Evolutionary conservation across 2,888 invertebrate species (phyloP).

Genomic region (Pandemis heparana): DNA sequence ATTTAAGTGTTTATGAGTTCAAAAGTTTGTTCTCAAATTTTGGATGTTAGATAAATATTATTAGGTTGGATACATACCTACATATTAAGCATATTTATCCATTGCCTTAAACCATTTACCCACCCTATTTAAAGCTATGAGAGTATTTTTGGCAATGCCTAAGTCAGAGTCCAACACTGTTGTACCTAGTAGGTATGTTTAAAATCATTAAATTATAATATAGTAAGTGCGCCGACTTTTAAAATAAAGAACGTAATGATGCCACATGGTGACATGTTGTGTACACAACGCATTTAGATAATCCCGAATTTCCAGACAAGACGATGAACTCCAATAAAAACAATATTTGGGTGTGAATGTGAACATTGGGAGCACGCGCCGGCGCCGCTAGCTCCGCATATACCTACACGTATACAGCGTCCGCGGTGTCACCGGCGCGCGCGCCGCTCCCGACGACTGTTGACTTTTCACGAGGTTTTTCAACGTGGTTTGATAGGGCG

Average conservation of each 20-base stretch:
- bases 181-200: neutral
- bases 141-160: neutral
- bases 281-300: slow-evolving; percentile 42
- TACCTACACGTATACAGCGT: slow-evolving; percentile 5
- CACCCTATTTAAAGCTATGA: too few relatives aligned
- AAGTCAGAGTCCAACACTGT: neutral
- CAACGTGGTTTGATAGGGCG: slow-evolving; percentile 61
- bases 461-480: slow-evolving; percentile 53
- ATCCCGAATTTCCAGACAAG: slow-evolving; percentile 42
- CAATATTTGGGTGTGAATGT: slow-evolving; percentile 41
- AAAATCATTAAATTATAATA: neutral
- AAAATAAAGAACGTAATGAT: slow-evolving; percentile 29
- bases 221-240: neutral
- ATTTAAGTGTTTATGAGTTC: too few relatives aligned
- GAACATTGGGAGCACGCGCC: slow-evolving; percentile 34
- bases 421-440: slow-evolving; percentile 18
- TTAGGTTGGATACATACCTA: too few relatives aligned
- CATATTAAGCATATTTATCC: too few relatives aligned
- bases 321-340: slow-evolving; percentile 42
- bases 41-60: too few relatives aligned
- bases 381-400: slow-evolving; percentile 13
- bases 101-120: too few relatives aligned
- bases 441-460: slow-evolving; percentile 28
- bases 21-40: too few relatives aligned
- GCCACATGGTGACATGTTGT: slow-evolving; percentile 41